Conservation (phyloP, 2,888 invertebrate genomes). For the Ichneumon xanthorius region DNA sequence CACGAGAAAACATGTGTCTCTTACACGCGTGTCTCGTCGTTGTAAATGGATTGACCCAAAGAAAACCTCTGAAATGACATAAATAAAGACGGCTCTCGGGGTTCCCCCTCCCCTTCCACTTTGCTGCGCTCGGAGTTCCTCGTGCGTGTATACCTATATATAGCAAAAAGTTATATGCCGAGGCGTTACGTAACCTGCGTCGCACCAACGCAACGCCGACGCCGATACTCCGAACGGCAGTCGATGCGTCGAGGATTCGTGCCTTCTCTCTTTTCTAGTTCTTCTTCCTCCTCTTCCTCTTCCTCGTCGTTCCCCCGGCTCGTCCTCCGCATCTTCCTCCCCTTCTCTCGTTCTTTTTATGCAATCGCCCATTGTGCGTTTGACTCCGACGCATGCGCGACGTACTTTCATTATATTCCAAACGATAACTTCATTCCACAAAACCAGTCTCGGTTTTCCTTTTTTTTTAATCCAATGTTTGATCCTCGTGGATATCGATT, state of each 20-base stretch:
- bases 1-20: not conserved
- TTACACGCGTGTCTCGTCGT: constrained; percentile 74
- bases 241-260: constrained; percentile 62
- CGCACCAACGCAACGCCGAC: constrained; percentile 57
- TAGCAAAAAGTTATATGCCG: constrained; percentile 20
- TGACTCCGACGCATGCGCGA: not conserved
- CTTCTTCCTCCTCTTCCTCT: constrained; percentile 37
- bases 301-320: constrained; percentile 8
- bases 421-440: constrained; percentile 16
- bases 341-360: not conserved
- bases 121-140: not conserved
- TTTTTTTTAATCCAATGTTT: not conserved
- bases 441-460: not conserved
- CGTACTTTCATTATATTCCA: not conserved
- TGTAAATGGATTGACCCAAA: constrained; percentile 84
- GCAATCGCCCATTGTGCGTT: constrained; percentile 6
- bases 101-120: constrained; percentile 1
- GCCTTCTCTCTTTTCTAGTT: constrained; percentile 50
- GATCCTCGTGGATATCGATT: not conserved
- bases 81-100: constrained; percentile 76
- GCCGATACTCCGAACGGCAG: constrained; percentile 46
- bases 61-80: constrained; percentile 84
- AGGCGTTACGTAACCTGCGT: constrained; percentile 59
- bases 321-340: not conserved
- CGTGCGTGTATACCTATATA: constrained; percentile 24